Percentiles rank a stretch among this genome's conserved stretches.
These are phyloP conservation scores for Ochropleura leucogaster DNA, from an alignment of 2,888 invertebrate species.

Conservation along the genomic window DNA sequence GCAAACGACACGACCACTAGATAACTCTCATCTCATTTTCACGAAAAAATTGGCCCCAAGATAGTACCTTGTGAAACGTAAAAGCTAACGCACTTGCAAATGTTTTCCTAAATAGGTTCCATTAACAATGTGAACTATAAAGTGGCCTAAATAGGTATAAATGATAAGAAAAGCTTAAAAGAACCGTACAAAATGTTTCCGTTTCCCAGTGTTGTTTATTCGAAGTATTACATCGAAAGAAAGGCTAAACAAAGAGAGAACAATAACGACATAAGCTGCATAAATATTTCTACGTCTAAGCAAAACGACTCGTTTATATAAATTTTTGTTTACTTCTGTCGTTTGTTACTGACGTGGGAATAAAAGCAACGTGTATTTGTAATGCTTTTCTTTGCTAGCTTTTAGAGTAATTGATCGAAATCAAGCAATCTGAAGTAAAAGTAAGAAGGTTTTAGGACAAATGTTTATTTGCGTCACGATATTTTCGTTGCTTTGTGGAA, in stretches of 20 bases:
- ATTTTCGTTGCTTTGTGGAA: conserved; percentile 8
- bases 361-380: conserved; percentile 8
- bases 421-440: conserved; percentile 26
- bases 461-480: conserved; percentile 21
- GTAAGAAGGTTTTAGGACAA: conserved; percentile 24
- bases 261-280: conserved; percentile 56
- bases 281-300: conserved; percentile 61
- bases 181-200: conserved; percentile 31
- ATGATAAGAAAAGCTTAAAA: conserved; percentile 3
- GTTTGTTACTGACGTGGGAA: conserved; percentile 46
- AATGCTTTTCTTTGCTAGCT: conserved; percentile 31
- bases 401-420: conserved; percentile 32
- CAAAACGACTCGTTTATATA: conserved; percentile 44
- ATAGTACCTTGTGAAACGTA: conserved; percentile 43
- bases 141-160: background rate
- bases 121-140: background rate
- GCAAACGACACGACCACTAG: conserved; percentile 37
- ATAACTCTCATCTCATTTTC: conserved; percentile 46
- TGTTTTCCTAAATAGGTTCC: conserved; percentile 10
- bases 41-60: conserved; percentile 61
- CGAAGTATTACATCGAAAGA: conserved; percentile 40
- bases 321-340: conserved; percentile 32
- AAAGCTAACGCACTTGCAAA: conserved; percentile 25
- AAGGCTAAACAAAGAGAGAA: conserved; percentile 52
- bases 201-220: conserved; percentile 54